Conservation (phyloP, 1,140 invertebrate species). For the Agrilus planipennis region DNA sequence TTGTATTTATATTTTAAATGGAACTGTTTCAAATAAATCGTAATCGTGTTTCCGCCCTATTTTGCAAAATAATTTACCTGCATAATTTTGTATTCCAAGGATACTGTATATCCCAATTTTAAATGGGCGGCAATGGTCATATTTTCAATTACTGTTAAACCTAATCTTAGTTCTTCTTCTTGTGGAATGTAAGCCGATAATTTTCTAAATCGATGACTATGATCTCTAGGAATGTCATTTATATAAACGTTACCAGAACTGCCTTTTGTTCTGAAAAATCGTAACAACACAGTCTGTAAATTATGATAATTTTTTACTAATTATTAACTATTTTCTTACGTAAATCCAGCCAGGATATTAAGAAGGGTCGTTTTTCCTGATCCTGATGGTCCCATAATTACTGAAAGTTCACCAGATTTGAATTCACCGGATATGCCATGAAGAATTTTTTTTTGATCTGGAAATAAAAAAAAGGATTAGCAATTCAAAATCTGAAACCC, state of each 20-base stretch:
- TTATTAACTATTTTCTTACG: conserved; percentile 36
- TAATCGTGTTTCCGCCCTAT: too few relatives aligned
- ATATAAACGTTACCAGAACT: conserved; percentile 39
- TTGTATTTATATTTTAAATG: too few relatives aligned
- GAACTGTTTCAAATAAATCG: too few relatives aligned
- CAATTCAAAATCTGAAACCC: too few relatives aligned
- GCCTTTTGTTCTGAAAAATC: conserved; percentile 40
- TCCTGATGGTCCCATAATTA: conserved; percentile 77
- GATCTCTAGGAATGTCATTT: conserved; percentile 34
- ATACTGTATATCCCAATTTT: conserved; percentile 59
- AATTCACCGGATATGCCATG: conserved; percentile 58
- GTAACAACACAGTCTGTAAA: too few relatives aligned
- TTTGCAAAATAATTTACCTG: conserved; percentile 47
- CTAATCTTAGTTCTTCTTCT: conserved; percentile 70
- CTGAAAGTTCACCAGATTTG: conserved; percentile 61
- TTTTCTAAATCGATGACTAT: conserved; percentile 63
- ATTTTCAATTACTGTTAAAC: conserved; percentile 74
- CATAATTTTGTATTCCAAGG: conserved; percentile 48
- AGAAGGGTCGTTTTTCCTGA: conserved; percentile 69
- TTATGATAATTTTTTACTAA: too few relatives aligned
- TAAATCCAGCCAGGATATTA: conserved; percentile 58
- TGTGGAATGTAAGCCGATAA: conserved; percentile 87
- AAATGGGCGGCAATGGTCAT: conserved; percentile 80
- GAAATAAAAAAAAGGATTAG: conserved; percentile 14
- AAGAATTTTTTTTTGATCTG: conserved; percentile 41